Percentiles rank a stretch among this genome's conserved stretches.
These are phyloP conservation scores for Drosophila sproati DNA, from an alignment of 1,140 invertebrate species.

Conservation along the genomic window DNA sequence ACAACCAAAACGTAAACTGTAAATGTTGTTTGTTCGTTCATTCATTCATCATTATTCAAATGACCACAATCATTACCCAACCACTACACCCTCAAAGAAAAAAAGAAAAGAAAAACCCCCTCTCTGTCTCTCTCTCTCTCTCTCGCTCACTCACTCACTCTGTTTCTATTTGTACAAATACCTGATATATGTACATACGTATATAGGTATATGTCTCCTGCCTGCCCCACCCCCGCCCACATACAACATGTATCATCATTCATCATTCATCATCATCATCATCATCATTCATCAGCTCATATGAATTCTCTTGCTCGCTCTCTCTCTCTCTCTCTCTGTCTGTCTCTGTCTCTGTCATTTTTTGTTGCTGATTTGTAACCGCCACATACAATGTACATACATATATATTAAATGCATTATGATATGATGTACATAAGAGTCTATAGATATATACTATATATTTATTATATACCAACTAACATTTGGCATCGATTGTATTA, in stretches of 20 bases:
- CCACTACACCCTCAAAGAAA: background rate
- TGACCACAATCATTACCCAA: too few relatives aligned
- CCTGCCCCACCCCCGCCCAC: background rate
- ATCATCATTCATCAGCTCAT: constrained; percentile 1
- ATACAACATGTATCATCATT: background rate
- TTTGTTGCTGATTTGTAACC: constrained; percentile 8
- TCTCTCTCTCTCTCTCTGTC: constrained; percentile 2
- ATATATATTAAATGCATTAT: too few relatives aligned
- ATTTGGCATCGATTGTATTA: constrained; percentile 3
- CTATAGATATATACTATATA: background rate
- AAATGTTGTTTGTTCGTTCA: constrained; percentile 23
- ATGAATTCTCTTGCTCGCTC: background rate
- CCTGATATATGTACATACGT: background rate
- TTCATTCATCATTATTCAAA: background rate
- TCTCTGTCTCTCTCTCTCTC: background rate
- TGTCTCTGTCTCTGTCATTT: constrained; percentile 11
- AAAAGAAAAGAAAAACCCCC: background rate
- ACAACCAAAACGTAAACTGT: constrained; percentile 45
- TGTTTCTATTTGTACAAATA: constrained; percentile 15
- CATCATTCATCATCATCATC: background rate
- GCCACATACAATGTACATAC: constrained; percentile 1
- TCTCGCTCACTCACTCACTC: background rate
- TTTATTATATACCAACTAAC: background rate
- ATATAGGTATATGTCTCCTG: background rate
- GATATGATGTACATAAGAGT: background rate